Evolutionary conservation across 2,888 invertebrate genomes (phyloP), one percentile per base, ranked within the genome.

Genomic region (Nomada ferruginata): DNA sequence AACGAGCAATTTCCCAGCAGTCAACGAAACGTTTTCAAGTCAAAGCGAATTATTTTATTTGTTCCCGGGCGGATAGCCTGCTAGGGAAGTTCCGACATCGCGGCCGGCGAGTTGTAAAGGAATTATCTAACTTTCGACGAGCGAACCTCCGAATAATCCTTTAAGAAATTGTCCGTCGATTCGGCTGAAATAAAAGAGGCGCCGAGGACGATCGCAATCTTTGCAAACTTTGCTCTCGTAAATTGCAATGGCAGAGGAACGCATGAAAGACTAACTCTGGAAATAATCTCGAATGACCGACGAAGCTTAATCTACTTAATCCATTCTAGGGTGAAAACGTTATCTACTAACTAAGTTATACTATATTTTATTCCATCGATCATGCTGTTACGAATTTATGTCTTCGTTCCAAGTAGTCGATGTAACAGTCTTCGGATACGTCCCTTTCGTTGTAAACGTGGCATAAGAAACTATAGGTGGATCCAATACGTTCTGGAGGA

Each of bases 81-180:
- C 44, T 7, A 2, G 11, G 53, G 69, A 79, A 85, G 52, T 79
- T 81, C 79, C 23, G 42, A 60, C 63, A 57, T 42, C 44, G 2
- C 15, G 36, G 78, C 47, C 50, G 77, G 72, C 69, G 81, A 83
- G 76, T 85, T 79, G 76, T 79, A 75, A 82, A 85, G 80, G 84
- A 71, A 87, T 87, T 87, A 87, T 44, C 82, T 52, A 78, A 87
- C 70, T 83, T 84, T 63, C 72, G 26, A 53, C 76, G 68, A 75
- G 75, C 78, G 75, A 77, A 65, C 83, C 84, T 76, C 53, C 61
- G 55, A 80, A 77, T 87, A 83, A 85, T 87, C 78, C 87, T 76
- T 76, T 76, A 82, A 77, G 71, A 80, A 82, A 82, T 85, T 77
- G 87, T 82, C 83, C 82, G 65, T 85, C 83, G 79, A 83, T 68